Evolutionary conservation across 2,113 vertebrate genomes (phyloP).

Genomic region (Gallinago media): DNA sequence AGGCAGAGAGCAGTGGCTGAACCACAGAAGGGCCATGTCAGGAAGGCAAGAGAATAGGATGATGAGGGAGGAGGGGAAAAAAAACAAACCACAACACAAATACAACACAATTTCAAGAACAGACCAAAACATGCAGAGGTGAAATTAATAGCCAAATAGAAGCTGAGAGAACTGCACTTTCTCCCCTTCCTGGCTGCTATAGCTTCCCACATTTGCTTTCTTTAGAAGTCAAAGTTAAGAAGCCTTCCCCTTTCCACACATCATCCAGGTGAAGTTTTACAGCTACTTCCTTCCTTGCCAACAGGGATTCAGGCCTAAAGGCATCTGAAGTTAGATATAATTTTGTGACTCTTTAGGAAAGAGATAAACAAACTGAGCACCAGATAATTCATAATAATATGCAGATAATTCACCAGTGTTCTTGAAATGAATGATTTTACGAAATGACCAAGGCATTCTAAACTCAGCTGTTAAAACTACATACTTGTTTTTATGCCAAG

Average conservation of each 20-base stretch:
- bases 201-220: background rate
- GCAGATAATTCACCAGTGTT: background rate
- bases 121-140: background rate
- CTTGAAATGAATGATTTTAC: background rate
- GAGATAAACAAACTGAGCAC: background rate
- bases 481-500: background rate
- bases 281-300: background rate
- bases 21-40: background rate
- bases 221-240: background rate
- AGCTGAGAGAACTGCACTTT: background rate
- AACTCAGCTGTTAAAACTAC: background rate
- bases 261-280: background rate
- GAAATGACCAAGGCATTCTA: background rate
- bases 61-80: accelerated
- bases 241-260: background rate
- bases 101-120: background rate
- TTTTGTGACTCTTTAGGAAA: background rate
- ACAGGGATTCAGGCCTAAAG: background rate
- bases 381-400: background rate
- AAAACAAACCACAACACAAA: background rate
- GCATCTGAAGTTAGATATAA: background rate
- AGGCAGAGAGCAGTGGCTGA: too few species aligned
- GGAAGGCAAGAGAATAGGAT: background rate
- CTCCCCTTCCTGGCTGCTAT: background rate
- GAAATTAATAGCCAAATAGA: background rate